Evolutionary conservation across 1,140 invertebrate genomes (phyloP), one percentile per base, ranked within the genome.

Genomic region (Batillaria attramentaria): DNA sequence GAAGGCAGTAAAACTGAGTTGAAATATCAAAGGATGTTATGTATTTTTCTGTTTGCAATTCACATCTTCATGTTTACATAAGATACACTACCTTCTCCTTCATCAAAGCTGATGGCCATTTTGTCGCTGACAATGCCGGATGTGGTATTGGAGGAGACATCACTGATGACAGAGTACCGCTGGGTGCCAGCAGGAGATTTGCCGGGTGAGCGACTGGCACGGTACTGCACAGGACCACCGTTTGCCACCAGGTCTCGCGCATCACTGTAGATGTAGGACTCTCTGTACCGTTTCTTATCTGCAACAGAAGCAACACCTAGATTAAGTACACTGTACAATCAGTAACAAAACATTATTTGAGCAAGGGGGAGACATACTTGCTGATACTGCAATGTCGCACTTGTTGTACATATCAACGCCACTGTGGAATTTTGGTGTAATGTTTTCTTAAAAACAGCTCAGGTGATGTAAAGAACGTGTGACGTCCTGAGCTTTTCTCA

Each of bases 111-210:
- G 89, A 88, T 83, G 37, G 97, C 96, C 68, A 98, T 96, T 81
- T 96, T 93, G 90, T 98, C 97, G 88, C 96, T 98, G 16, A 97
- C 97, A 79, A 98, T 98, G 66, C 97, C 97, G 8, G 96, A 97
- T 3, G 97, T 98, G 50, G 97, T 98, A 86, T 97, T 98, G 4
- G 97, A 98, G 79, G 96, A 97, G 46, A 96, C 96, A 87, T 94
- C 95, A 66, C 96, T 97, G 86, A 98, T 96, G 20, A 98, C 95
- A 31, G 97, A 98, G 86, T 86, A 88, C 28, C 88, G 79, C 75
- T 84, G 85, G 1, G 75, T 76, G 35, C 80, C 78, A 35, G 79
- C 75, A 16, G 83, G 79, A 0, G 86, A 87, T n/a, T 84, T 77
- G 68, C 84, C 86, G 33, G 85, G 82, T 37, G 72, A 78, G 31